Conservation (phyloP, 2,888 invertebrate species). For the Miltochrista miniata region DNA sequence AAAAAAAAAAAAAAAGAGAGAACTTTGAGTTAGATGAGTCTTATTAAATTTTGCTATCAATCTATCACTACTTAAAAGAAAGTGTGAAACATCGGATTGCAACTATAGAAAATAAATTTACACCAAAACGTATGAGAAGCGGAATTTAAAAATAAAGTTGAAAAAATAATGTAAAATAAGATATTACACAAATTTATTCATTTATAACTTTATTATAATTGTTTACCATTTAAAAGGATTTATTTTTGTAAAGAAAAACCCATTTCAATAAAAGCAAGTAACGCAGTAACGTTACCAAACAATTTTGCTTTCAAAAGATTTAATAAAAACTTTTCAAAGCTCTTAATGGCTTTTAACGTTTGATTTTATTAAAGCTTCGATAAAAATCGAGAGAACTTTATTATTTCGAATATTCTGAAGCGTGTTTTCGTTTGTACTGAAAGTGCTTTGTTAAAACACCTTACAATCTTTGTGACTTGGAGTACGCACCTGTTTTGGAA, state of each 20-base stretch:
- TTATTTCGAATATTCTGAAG: constrained; percentile 4
- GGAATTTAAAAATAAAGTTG: no score
- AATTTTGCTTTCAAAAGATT: constrained; percentile 32
- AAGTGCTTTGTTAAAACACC: background rate
- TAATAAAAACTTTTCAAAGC: constrained; percentile 34
- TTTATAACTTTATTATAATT: background rate
- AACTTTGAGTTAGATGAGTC: no score
- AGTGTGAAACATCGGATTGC: no score
- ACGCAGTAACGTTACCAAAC: constrained; percentile 30
- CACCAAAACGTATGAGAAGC: no score
- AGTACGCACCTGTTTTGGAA: no score
- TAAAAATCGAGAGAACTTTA: constrained; percentile 26
- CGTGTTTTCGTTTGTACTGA: background rate
- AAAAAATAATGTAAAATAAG: background rate
- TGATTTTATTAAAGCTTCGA: constrained; percentile 33
- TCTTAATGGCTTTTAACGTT: constrained; percentile 38
- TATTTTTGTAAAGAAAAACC: background rate
- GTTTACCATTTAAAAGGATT: background rate
- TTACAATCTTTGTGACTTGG: background rate
- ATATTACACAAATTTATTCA: no score
- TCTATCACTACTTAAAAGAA: no score
- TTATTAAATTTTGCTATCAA: no score
- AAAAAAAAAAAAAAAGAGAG: no score
- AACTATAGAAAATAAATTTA: no score
- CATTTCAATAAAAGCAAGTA: constrained; percentile 26